Conservation (phyloP, 2,113 vertebrate species). For the Rhizomys pruinosus region DNA sequence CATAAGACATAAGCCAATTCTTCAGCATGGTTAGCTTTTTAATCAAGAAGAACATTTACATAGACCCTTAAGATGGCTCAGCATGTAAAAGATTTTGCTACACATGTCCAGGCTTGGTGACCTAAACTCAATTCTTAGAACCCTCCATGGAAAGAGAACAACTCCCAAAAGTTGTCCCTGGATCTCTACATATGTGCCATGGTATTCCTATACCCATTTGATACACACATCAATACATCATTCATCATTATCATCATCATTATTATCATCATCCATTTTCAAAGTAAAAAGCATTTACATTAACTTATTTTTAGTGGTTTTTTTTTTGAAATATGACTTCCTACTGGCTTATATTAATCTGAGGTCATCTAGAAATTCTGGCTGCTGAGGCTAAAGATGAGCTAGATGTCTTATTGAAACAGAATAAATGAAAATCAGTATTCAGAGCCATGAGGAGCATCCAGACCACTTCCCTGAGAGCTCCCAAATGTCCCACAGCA, state of each 20-base stretch:
- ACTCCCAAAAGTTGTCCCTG: neutral
- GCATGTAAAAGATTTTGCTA: neutral
- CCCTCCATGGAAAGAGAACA: no score
- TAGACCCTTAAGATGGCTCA: neutral
- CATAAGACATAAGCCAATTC: neutral
- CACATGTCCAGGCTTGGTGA: neutral
- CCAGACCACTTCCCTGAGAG: neutral
- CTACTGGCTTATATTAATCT: neutral
- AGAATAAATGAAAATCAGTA: neutral
- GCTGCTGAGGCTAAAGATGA: neutral
- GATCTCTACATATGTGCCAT: neutral
- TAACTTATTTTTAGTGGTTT: constrained; percentile 37
- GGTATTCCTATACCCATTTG: no score
- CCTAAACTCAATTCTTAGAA: neutral
- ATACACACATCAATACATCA: no score
- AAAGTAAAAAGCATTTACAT: neutral
- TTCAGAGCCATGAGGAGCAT: neutral
- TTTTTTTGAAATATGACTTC: neutral
- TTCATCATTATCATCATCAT: no score
- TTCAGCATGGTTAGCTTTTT: neutral
- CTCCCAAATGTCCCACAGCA: neutral
- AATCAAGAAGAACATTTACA: neutral
- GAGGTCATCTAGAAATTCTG: neutral
- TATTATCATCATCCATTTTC: no score
- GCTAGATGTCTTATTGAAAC: neutral